Evolutionary conservation across 2,888 invertebrate species (phyloP), one percentile per base, ranked within the genome.

Genomic region (Crematogaster levior): DNA sequence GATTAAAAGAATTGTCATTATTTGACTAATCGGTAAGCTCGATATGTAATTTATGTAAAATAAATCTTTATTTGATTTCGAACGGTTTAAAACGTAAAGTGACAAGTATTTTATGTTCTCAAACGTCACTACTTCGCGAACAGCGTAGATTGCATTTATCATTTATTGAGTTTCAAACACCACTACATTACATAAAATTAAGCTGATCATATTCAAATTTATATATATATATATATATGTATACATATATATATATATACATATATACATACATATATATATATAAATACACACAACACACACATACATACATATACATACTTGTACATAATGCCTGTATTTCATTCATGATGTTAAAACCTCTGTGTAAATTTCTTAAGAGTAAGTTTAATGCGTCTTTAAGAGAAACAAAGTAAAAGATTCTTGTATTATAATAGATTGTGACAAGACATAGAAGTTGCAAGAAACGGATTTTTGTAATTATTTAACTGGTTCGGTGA

Each of bases 291-390:
- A 88, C n/a, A n/a, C n/a, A n/a, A n/a, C n/a, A n/a, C n/a, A n/a
- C n/a, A n/a, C n/a, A n/a, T n/a, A n/a, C n/a, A n/a, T 89, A 88
- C 92, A 92, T 92, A 92, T 92, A 93, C 89, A 92, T 92, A 92
- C 87, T 88, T 94, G 93, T 93, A 94, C 88, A 94, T 94, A 94
- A 89, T 89, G 84, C 90, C 90, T 92, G 92, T 93, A 93, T 93
- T 92, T 93, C 91, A 91, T 92, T 92, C 89, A 92, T 88, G 88
- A 92, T 92, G 92, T 93, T 92, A 92, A 89, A 91, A 90, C 88
- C 87, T 90, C 90, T 92, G 89, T 93, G 90, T 93, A 93, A 86
- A 93, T 93, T 92, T 89, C 90, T 90, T 91, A 90, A 91, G 84
- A 86, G 91, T 92, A 92, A 91, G 88, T 90, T 92, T 91, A 87